These are phyloP conservation scores for Potorous gilbertii DNA, from an alignment of 2,797 vertebrate species.

Conservation along the genomic window DNA sequence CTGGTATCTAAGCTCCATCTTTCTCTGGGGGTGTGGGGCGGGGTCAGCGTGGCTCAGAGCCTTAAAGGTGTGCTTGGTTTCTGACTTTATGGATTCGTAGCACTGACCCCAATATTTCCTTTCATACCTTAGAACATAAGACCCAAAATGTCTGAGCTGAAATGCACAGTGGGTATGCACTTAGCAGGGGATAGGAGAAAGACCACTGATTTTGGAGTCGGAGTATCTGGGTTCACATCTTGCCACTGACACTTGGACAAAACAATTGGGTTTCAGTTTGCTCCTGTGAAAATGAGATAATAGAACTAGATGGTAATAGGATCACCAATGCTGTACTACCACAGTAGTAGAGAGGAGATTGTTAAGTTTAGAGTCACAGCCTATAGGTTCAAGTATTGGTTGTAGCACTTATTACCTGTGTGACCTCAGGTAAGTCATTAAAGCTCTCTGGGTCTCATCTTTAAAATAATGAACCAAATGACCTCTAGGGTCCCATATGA, in stretches of 20 bases:
- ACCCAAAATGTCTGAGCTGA: not conserved
- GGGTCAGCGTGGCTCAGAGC: not conserved
- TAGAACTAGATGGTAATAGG: not conserved
- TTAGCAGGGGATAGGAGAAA: not conserved
- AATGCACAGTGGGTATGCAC: not conserved
- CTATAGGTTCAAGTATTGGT: not conserved
- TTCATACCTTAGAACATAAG: not conserved
- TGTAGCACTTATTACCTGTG: not conserved
- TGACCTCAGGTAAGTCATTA: not conserved
- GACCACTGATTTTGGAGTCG: fast-evolving
- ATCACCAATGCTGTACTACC: not conserved
- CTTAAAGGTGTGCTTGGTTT: conserved; percentile 33
- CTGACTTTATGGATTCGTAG: fast-evolving
- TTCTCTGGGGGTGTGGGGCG: not conserved
- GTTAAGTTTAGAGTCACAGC: not conserved
- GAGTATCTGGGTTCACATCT: too few species aligned
- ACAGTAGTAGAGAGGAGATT: fast-evolving
- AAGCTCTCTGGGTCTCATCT: not conserved
- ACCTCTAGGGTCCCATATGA: not conserved
- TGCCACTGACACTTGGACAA: not conserved
- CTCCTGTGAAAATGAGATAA: not conserved
- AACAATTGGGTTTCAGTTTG: not conserved
- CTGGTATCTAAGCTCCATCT: not conserved
- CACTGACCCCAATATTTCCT: too few species aligned
- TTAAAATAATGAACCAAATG: not conserved